Evolutionary conservation across 2,113 vertebrate genomes (phyloP), one percentile per base, ranked within the genome.

Genomic region (Barnardius zonarius): DNA sequence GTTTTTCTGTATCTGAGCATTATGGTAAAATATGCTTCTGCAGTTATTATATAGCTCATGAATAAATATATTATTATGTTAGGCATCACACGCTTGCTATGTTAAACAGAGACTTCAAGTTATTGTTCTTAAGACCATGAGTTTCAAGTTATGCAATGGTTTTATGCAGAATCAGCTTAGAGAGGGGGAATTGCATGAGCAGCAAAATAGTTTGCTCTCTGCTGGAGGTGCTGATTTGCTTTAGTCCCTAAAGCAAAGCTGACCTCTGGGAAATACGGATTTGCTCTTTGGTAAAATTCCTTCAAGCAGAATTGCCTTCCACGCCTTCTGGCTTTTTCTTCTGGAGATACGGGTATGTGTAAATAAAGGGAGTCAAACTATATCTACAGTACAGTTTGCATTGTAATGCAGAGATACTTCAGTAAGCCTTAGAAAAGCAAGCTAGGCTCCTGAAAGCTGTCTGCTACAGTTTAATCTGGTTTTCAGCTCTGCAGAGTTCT

Each of bases 1-100:
- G 74, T 73, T 96, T 86, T 81, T 78, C 64, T 78, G 79, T 81
- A 88, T 84, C 18, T 7, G 46, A 93, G 49, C 49, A 76, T 87
- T 94, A 87, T 49, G 74, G 66, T 92, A 93, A 96, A 96, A 97
- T 95, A 95, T 92, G 88, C 95, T 91, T 96, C 92, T 87, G 83
- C 90, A 88, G 62, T 95, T 96, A 97, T 97, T 96, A 97, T 79
- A 74, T 55, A 90, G 69, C 73, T 97, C 88, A 96, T 95, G 87
- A 96, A 97, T 96, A 97, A 93, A 84, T 72, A 91, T 59, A 55
- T 90, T 43, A 70, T 90, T 86, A 46, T 75, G 57, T 49, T 44
- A 64, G 51, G 73, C 83, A 79, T 76, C 1, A 6, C 52, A 48
- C 0, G 0, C 63, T 87, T 69, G 33, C 62, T 64, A 43, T 82